These are phyloP conservation scores for Diploptera punctata DNA, from an alignment of 2,888 invertebrate genomes.

Conservation along the genomic window DNA sequence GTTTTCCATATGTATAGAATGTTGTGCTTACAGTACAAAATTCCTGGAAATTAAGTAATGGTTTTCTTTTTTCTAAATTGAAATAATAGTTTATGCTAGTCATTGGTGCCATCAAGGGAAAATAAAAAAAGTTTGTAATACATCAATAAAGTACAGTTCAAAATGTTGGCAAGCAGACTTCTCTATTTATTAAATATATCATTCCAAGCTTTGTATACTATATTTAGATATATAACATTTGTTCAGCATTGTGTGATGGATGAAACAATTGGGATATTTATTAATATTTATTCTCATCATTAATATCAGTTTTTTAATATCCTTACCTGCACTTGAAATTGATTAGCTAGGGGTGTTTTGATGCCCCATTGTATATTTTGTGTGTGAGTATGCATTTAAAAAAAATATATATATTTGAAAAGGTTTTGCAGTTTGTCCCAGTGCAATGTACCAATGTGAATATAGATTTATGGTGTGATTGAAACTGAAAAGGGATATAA, in stretches of 20 bases:
- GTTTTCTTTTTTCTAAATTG: neutral
- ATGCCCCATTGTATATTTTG: neutral
- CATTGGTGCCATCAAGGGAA: conserved; percentile 11
- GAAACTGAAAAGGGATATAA: neutral
- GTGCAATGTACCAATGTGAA: neutral
- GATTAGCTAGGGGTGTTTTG: neutral
- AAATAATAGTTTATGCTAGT: conserved; percentile 1
- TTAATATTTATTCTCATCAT: neutral
- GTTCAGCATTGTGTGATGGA: neutral
- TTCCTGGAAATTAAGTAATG: no score
- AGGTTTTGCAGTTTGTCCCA: neutral
- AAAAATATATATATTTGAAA: neutral
- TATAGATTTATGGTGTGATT: neutral
- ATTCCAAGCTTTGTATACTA: conserved; percentile 5
- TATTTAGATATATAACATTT: neutral
- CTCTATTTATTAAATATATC: neutral
- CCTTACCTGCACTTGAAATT: neutral
- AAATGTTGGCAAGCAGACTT: neutral
- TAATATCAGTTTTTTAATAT: neutral
- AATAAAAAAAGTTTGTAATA: neutral
- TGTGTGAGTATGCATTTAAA: neutral
- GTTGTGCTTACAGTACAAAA: no score
- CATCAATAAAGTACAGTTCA: neutral
- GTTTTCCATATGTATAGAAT: neutral
- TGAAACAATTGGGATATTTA: neutral